Percentiles rank a stretch among this genome's conserved stretches.
Evolutionary conservation across 1,140 invertebrate genomes (phyloP).

Genomic region (Rhagoletis pomonella): DNA sequence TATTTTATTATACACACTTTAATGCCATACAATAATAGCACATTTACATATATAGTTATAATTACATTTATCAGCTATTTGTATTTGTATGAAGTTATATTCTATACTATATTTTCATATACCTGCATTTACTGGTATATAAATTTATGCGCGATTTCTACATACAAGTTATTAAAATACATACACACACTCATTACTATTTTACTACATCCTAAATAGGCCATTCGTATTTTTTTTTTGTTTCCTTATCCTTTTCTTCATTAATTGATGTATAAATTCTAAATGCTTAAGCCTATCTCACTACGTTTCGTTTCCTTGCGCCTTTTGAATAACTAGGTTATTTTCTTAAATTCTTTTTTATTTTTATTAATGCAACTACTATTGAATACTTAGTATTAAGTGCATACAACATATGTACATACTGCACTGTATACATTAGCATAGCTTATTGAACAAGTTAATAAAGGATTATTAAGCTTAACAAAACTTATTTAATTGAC

Average conservation of each 20-base stretch:
- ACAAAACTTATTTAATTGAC: no score
- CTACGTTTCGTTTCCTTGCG: not conserved
- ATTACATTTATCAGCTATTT: slow-evolving; percentile 43
- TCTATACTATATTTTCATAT: not conserved
- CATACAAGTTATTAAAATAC: not conserved
- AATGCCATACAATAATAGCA: not conserved
- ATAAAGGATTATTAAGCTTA: no score
- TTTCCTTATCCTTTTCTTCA: not conserved
- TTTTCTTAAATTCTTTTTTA: not conserved
- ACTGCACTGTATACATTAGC: no score
- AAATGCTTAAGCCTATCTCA: slow-evolving; percentile 19
- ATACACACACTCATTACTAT: not conserved
- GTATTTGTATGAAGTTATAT: not conserved
- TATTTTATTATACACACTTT: not conserved
- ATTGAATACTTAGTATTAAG: not conserved
- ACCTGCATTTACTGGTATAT: not conserved
- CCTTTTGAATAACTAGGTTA: not conserved
- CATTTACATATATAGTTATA: slow-evolving; percentile 14
- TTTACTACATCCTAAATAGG: slow-evolving; percentile 30
- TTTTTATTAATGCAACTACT: not conserved
- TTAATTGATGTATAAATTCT: slow-evolving; percentile 15
- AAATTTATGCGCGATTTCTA: not conserved
- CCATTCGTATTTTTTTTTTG: slow-evolving; percentile 4
- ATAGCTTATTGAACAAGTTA: no score
- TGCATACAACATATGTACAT: no score